Evolutionary conservation across 2,888 invertebrate species (phyloP).

Genomic region (Bimastos eiseni): DNA sequence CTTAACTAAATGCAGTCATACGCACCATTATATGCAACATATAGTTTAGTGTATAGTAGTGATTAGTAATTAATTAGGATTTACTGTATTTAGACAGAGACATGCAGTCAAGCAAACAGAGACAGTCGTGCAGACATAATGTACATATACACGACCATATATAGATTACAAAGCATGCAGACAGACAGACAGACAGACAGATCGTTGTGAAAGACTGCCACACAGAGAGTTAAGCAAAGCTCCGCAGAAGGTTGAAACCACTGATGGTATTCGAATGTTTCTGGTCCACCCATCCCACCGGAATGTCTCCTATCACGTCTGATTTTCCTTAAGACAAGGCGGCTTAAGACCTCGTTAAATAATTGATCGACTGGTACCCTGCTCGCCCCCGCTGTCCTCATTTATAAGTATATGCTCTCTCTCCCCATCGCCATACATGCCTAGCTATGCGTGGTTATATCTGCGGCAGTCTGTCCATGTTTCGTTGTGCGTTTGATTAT

Average conservation of each 20-base stretch:
- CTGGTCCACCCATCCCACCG: neutral
- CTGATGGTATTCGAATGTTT: too few species aligned
- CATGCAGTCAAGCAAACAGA: neutral
- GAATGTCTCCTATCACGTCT: slow-evolving; percentile 4
- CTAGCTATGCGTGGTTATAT: neutral
- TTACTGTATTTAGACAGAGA: too few species aligned
- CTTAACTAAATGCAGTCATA: too few species aligned
- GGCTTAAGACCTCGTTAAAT: slow-evolving; percentile 13
- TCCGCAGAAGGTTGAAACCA: neutral
- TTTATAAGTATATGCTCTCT: neutral
- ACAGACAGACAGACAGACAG: slow-evolving; percentile 10
- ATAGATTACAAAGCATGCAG: neutral
- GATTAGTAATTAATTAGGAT: too few species aligned
- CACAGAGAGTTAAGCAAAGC: too few species aligned
- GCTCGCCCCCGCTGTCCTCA: neutral
- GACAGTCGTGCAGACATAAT: neutral
- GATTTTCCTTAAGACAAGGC: neutral
- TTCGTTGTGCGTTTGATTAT: neutral
- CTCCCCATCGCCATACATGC: neutral
- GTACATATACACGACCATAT: too few species aligned
- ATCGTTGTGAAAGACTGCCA: neutral
- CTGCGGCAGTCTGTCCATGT: neutral
- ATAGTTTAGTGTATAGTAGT: too few species aligned
- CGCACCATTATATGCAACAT: too few species aligned
- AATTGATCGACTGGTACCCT: neutral